Conservation (phyloP, 2,797 vertebrate genomes). For the Rhinoraja longicauda region DNA sequence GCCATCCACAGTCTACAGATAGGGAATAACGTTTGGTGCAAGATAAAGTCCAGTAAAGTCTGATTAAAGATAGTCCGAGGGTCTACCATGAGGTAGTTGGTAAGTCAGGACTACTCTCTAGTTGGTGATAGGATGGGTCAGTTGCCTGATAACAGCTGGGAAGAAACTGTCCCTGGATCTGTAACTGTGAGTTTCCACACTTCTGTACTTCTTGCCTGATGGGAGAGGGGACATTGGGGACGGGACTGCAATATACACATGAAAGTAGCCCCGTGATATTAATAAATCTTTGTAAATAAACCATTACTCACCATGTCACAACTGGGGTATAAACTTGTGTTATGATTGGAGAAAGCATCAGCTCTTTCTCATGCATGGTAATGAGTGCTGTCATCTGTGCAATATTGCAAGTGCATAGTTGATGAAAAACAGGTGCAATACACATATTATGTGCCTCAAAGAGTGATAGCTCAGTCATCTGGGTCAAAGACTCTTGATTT, state of each 20-base stretch:
- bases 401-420: not conserved
- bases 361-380: conserved; percentile 1
- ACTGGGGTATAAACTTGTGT: not conserved
- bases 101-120: too few species aligned
- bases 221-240: not conserved
- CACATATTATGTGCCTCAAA: not conserved
- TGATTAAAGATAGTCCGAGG: too few species aligned
- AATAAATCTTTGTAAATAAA: conserved; percentile 8
- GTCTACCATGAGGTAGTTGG: too few species aligned
- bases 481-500: not conserved
- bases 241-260: not conserved
- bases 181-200: too few species aligned
- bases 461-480: conserved; percentile 9
- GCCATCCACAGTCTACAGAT: too few species aligned
- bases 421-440: conserved; percentile 16
- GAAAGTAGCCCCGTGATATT: not conserved
- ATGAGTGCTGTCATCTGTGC: not conserved
- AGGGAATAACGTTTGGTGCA: too few species aligned
- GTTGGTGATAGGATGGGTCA: too few species aligned
- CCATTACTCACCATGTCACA: conserved; percentile 25
- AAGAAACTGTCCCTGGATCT: too few species aligned
- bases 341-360: not conserved
- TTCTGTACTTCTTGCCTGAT: too few species aligned
- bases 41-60: too few species aligned
- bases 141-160: too few species aligned